These are phyloP conservation scores for Pararge aegeria DNA, from an alignment of 1,140 invertebrate genomes.

Conservation along the genomic window DNA sequence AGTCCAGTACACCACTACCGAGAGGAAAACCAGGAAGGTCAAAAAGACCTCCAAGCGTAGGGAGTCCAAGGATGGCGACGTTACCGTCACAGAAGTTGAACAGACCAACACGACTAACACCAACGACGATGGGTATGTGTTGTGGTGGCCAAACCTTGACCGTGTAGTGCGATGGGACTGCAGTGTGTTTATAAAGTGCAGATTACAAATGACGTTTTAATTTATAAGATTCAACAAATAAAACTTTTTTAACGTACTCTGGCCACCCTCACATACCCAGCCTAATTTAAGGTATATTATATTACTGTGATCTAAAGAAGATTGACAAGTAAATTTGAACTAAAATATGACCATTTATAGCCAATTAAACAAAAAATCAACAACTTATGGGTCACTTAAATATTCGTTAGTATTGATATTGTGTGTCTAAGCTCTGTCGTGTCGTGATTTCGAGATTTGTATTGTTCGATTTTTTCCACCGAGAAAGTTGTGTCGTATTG, in stretches of 20 bases:
- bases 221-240: slow-evolving; percentile 39
- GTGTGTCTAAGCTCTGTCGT: background rate
- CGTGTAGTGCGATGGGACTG: slow-evolving; percentile 56
- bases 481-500: background rate
- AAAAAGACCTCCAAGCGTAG: slow-evolving; percentile 91
- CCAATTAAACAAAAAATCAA: background rate
- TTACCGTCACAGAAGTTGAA: slow-evolving; percentile 90
- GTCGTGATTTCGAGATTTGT: slow-evolving; percentile 13
- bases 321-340: no score
- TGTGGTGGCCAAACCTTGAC: slow-evolving; percentile 76
- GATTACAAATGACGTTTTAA: slow-evolving; percentile 49
- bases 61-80: slow-evolving; percentile 88
- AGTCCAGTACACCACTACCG: slow-evolving; percentile 90
- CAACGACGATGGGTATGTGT: slow-evolving; percentile 91
- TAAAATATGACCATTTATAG: background rate
- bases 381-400: background rate
- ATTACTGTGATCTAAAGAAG: background rate
- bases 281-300: slow-evolving; percentile 81
- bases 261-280: slow-evolving; percentile 84
- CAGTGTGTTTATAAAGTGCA: slow-evolving; percentile 59
- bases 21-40: slow-evolving; percentile 93
- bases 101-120: slow-evolving; percentile 83
- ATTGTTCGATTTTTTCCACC: background rate
- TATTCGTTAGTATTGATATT: background rate
- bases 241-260: slow-evolving; percentile 32